phyloP scores from a whole-genome alignment of 2,113 vertebrate species.

The Salminus brasiliensis region DNA sequence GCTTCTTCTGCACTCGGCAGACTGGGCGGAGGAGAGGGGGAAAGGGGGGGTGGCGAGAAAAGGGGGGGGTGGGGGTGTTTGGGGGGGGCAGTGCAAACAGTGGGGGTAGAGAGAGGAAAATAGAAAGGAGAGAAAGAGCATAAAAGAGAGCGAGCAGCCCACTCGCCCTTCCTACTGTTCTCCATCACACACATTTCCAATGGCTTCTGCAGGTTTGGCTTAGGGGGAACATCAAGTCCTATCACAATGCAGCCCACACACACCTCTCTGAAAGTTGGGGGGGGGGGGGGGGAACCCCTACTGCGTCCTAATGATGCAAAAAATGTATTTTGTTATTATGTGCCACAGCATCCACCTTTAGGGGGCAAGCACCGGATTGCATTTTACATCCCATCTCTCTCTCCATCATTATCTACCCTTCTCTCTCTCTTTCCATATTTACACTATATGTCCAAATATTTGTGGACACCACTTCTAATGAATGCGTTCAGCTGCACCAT shows the following conservation, averaged over 20 bases:
- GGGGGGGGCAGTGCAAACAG: constrained; percentile 58
- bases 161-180: constrained; percentile 77
- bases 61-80: constrained; percentile 64
- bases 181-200: constrained; percentile 79
- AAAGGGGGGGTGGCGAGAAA: constrained; percentile 55
- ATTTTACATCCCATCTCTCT: constrained; percentile 20
- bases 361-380: not conserved
- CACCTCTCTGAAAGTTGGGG: constrained; percentile 67
- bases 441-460: too few species aligned
- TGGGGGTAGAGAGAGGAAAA: constrained; percentile 60
- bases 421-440: not conserved
- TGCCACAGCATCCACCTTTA: constrained; percentile 21
- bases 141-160: constrained; percentile 73
- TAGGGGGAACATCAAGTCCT: constrained; percentile 81
- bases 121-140: constrained; percentile 33
- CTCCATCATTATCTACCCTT: not conserved
- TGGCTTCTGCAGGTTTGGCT: constrained; percentile 80
- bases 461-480: too few species aligned
- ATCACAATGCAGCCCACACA: constrained; percentile 82
- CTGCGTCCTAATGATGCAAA: constrained; percentile 41
- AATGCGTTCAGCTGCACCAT: too few species aligned
- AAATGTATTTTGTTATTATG: constrained; percentile 12
- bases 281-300: constrained; percentile 14
- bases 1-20: constrained; percentile 34
- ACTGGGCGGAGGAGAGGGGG: constrained; percentile 32